Evolutionary conservation across 2,797 vertebrate species (phyloP), one percentile per base, ranked within the genome.

Genomic region (Syndactyla subalaris): DNA sequence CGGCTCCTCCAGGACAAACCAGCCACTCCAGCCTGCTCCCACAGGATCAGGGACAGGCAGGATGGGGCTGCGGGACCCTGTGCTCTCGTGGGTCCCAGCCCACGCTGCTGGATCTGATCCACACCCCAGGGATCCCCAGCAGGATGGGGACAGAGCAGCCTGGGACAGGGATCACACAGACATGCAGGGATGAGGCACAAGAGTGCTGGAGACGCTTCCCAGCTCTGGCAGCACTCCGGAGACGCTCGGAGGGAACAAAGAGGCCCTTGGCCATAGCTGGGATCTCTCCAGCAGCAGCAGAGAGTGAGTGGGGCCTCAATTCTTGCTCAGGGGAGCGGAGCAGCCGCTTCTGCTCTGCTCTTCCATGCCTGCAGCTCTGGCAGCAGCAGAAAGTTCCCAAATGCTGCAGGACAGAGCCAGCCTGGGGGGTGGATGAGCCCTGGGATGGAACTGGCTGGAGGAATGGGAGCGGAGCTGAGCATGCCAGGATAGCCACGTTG

Each of bases 251-350:
- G 36, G 75, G 95, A 91, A 92, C 91, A 94, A 94, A 95, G 93
- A 83, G 91, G 93, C 87, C 45, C 95, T 92, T 94, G 90, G 95
- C 87, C 30, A 4, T 0, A 3, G 65, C 83, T 95, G 93, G 94
- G 94, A 80, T 22, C 0, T 19, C 77, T 95, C 94, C 94, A 95
- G 91, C 74, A 43, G 89, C 45, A 0, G 74, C 36, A 0, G 18
- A 0, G 70, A 79, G 48, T 2, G 4, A 67, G 67, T 46, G 92
- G 63, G 94, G 92, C 91, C 95, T 85, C 78, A 6, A 3, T 76
- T 38, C 74, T 92, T 34, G 89, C 87, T 59, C 8, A n/a, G 89
- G 94, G 89, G 57, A 71, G 57, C 51, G 5, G 65, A 88, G 72
- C 76, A 38, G 78, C 45, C 4, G 1, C 71, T 39, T 36, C 27